These are phyloP conservation scores for Labrus mixtus DNA, from an alignment of 2,113 vertebrate species.

Conservation along the genomic window DNA sequence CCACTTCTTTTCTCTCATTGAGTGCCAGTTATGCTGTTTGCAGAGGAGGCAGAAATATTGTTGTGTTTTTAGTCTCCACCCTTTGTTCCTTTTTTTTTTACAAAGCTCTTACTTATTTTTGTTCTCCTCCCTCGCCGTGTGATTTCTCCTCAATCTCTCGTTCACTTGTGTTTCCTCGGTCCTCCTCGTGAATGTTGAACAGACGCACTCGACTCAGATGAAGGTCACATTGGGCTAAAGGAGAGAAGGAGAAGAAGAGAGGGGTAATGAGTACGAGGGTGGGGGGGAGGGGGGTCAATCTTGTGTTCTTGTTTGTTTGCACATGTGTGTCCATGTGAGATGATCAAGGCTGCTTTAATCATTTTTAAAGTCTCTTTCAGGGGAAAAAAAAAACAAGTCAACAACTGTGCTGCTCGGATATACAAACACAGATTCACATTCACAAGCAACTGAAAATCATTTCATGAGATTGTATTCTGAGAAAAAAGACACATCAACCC, in stretches of 20 bases:
- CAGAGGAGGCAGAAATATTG: slow-evolving; percentile 34
- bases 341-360: slow-evolving; percentile 49
- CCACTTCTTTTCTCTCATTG: slow-evolving; percentile 28
- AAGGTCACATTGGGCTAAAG: slow-evolving; percentile 79
- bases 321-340: not conserved
- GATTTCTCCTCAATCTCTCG: slow-evolving; percentile 50
- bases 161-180: slow-evolving; percentile 4
- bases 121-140: slow-evolving; percentile 62
- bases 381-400: not conserved
- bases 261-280: slow-evolving; percentile 38
- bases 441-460: no score
- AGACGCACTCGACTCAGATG: slow-evolving; percentile 62
- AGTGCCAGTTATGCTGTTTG: slow-evolving; percentile 9
- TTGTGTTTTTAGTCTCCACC: slow-evolving; percentile 60
- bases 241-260: slow-evolving; percentile 37
- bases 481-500: not conserved
- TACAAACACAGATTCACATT: not conserved
- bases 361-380: not conserved
- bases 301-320: not conserved
- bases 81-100: slow-evolving; percentile 61
- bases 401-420: not conserved
- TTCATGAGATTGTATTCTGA: not conserved
- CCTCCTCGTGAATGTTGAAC: slow-evolving; percentile 61
- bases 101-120: slow-evolving; percentile 75
- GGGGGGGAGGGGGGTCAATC: not conserved